Evolutionary conservation across 2,113 vertebrate species (phyloP).

Genomic region (Cricetomys ansorgei): DNA sequence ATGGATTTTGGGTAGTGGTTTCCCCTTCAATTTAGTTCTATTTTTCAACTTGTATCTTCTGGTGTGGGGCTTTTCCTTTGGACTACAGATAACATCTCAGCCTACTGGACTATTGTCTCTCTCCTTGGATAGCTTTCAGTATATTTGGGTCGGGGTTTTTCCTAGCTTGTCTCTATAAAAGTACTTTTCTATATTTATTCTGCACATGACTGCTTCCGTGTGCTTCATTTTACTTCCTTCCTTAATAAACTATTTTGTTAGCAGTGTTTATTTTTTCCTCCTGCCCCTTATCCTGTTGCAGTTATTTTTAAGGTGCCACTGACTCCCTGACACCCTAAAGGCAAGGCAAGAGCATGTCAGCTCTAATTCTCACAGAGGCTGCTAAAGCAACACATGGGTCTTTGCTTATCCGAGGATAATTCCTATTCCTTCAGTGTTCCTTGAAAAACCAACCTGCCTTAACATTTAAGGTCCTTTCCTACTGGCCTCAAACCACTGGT

Average conservation of each 20-base stretch:
- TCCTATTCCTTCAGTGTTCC: neutral
- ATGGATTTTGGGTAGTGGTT: constrained; percentile 38
- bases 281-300: constrained; percentile 67
- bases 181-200: constrained; percentile 76
- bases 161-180: constrained; percentile 73
- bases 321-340: constrained; percentile 72
- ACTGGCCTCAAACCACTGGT: neutral
- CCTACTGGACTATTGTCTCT: constrained; percentile 66
- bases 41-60: constrained; percentile 57
- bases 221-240: constrained; percentile 78
- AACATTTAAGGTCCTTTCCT: constrained; percentile 49
- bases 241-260: constrained; percentile 77
- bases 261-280: constrained; percentile 77
- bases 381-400: constrained; percentile 28
- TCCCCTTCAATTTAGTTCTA: constrained; percentile 35
- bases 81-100: constrained; percentile 62
- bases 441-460: constrained; percentile 7
- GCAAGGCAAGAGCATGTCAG: constrained; percentile 42
- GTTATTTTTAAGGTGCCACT: constrained; percentile 79
- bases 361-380: constrained; percentile 32
- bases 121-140: constrained; percentile 61
- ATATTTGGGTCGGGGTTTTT: constrained; percentile 69
- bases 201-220: constrained; percentile 63
- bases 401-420: constrained; percentile 3
- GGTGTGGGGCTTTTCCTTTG: constrained; percentile 41